Evolutionary conservation across 2,113 vertebrate species (phyloP).

Genomic region (Ramphastos sulfuratus): DNA sequence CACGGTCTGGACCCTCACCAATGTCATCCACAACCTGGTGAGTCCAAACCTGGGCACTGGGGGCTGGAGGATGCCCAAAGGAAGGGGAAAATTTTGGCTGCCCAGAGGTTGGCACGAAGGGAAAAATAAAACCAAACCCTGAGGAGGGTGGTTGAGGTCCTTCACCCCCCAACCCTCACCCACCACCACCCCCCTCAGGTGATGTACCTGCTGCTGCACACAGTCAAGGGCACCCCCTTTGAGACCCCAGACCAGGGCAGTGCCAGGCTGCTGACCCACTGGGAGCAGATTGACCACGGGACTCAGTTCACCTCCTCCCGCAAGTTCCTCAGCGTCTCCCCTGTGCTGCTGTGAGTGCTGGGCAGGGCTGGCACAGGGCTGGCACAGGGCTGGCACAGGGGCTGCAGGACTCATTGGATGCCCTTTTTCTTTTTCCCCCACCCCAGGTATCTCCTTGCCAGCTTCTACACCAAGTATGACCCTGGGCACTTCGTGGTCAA

Average conservation of each 20-base stretch:
- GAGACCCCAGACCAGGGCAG: slow-evolving; percentile 94
- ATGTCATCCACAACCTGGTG: slow-evolving; percentile 95
- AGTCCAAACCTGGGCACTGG: slow-evolving; percentile 35
- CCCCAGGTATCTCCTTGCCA: slow-evolving; percentile 89
- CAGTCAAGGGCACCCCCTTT: slow-evolving; percentile 93
- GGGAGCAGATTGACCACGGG: slow-evolving; percentile 96
- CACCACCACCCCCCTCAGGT: slow-evolving; percentile 65
- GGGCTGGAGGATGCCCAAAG: too few species aligned
- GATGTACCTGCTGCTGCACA: slow-evolving; percentile 93
- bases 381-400: background rate
- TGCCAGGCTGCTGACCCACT: slow-evolving; percentile 90
- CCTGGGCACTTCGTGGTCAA: slow-evolving; percentile 89
- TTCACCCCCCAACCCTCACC: too few species aligned
- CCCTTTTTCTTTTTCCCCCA: background rate
- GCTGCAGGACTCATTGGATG: background rate
- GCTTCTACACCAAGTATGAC: slow-evolving; percentile 96
- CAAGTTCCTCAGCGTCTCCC: slow-evolving; percentile 94
- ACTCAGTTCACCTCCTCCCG: slow-evolving; percentile 91
- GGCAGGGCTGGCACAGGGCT: too few species aligned
- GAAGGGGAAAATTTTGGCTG: too few species aligned
- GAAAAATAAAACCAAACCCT: too few species aligned
- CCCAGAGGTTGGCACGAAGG: too few species aligned
- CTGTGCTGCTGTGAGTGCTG: slow-evolving; percentile 87
- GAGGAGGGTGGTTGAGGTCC: too few species aligned
- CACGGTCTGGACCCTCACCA: slow-evolving; percentile 93